Evolutionary conservation across 37 sponge, comb jelly and placozoan species (phyloP), one percentile per base, ranked within the genome.

Genomic region (Agelas oroides): DNA sequence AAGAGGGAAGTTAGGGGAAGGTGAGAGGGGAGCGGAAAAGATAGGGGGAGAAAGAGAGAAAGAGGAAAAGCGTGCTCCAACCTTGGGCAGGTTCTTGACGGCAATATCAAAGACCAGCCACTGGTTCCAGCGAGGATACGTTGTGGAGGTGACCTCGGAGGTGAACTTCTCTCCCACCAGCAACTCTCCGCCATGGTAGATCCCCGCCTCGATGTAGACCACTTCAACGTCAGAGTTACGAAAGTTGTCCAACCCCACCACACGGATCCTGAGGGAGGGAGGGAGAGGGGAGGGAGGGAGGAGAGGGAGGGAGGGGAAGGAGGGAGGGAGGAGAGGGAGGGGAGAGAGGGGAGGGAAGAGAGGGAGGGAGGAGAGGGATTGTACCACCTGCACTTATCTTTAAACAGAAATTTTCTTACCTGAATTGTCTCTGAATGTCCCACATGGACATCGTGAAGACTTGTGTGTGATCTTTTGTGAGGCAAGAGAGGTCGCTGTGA

Each of bases 361-460:
- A n/a, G n/a, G n/a, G n/a, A n/a, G n/a, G n/a, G n/a, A n/a, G n/a
- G n/a, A n/a, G n/a, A n/a, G n/a, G n/a, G n/a, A n/a, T n/a, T n/a
- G n/a, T n/a, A n/a, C n/a, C n/a, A n/a, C n/a, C n/a, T n/a, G n/a
- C n/a, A n/a, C n/a, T n/a, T n/a, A n/a, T n/a, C n/a, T n/a, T n/a
- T n/a, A n/a, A n/a, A n/a, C n/a, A n/a, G n/a, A n/a, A n/a, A n/a
- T n/a, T n/a, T n/a, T n/a, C 75, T 53, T 76, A 92, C 95, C 95
- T 79, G 84, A 94, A 96, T 39, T 84, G 79, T 25, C 69, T 85
- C 57, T 86, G 89, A 25, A 96, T 86, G 76, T 96, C 97, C 92
- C 94, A 96, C 84, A 87, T 79, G 24, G 97, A 92, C 77, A 94
- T 84, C 23, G 91, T 85, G 68, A 94, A 91, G 59, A 96, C 87